phyloP scores from a whole-genome alignment of 2,888 invertebrate genomes.

The Cancer borealis region DNA sequence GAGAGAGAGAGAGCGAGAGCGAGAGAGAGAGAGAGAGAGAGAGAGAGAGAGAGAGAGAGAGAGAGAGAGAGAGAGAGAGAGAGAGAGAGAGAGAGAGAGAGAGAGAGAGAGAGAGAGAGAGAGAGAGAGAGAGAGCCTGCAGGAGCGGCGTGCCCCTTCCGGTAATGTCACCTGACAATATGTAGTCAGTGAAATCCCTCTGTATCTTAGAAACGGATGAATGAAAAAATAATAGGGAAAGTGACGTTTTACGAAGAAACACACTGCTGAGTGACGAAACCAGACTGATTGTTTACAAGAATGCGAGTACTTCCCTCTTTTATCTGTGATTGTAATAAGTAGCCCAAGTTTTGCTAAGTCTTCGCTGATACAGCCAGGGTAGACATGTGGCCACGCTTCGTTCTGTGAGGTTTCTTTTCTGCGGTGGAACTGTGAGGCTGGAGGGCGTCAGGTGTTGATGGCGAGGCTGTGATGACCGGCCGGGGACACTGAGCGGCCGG shows the following conservation, averaged over 20 bases:
- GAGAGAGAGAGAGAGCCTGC: constrained; percentile 13
- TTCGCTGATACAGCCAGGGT: constrained; percentile 51
- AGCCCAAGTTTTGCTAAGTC: constrained; percentile 49
- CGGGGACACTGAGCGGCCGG: constrained; percentile 23
- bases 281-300: constrained; percentile 45
- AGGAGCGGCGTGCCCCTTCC: background rate
- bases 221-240: constrained; percentile 2
- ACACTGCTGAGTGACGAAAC: constrained; percentile 49
- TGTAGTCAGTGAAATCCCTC: constrained; percentile 13
- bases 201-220: background rate
- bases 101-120: background rate
- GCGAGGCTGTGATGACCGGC: constrained; percentile 27
- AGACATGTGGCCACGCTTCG: constrained; percentile 6
- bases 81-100: constrained; percentile 14
- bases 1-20: too few relatives aligned
- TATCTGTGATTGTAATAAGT: constrained; percentile 62
- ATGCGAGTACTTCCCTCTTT: constrained; percentile 58
- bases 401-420: constrained; percentile 40
- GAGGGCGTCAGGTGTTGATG: background rate
- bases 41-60: too few relatives aligned
- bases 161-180: background rate
- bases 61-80: too few relatives aligned
- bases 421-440: background rate
- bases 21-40: too few relatives aligned
- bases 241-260: constrained; percentile 41